phyloP scores from a whole-genome alignment of 2,888 invertebrate genomes.

The Sclerodermus sp. region DNA sequence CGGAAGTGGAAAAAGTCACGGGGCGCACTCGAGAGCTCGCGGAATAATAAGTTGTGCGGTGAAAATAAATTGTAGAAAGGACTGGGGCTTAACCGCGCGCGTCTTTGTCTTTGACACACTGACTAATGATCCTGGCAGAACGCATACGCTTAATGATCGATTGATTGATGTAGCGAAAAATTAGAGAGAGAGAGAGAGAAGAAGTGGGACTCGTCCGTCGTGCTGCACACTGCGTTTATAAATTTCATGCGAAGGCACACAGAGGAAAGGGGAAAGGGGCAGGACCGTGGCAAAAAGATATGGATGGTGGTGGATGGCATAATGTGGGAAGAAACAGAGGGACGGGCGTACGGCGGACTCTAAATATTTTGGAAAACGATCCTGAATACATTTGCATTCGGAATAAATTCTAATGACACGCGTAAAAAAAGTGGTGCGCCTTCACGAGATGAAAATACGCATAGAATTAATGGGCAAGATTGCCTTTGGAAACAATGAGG shows the following conservation, averaged over 20 bases:
- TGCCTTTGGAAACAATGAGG: too few species aligned
- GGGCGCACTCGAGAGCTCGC: conserved; percentile 13
- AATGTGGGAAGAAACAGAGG: conserved; percentile 7
- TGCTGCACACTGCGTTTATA: conserved; percentile 13
- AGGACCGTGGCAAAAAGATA: too few species aligned
- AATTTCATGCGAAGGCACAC: conserved; percentile 7
- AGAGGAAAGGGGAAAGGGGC: not conserved
- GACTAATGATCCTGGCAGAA: conserved; percentile 39
- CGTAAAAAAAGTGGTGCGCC: too few species aligned
- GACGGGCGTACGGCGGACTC: not conserved
- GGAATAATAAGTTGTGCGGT: conserved; percentile 6
- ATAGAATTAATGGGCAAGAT: too few species aligned
- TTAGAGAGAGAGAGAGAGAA: conserved; percentile 24
- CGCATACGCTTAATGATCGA: conserved; percentile 32
- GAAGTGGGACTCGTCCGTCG: not conserved
- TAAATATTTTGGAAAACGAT: too few species aligned
- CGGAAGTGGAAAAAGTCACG: too few species aligned
- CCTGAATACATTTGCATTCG: too few species aligned
- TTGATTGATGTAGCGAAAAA: conserved; percentile 29
- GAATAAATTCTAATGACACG: too few species aligned
- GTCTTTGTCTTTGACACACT: conserved; percentile 40
- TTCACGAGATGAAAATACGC: too few species aligned
- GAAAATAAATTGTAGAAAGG: conserved; percentile 19
- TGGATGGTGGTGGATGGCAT: too few species aligned
- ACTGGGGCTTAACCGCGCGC: conserved; percentile 4